Evolutionary conservation across 2,888 invertebrate genomes (phyloP).

Genomic region (Leptopterna dolabrata): DNA sequence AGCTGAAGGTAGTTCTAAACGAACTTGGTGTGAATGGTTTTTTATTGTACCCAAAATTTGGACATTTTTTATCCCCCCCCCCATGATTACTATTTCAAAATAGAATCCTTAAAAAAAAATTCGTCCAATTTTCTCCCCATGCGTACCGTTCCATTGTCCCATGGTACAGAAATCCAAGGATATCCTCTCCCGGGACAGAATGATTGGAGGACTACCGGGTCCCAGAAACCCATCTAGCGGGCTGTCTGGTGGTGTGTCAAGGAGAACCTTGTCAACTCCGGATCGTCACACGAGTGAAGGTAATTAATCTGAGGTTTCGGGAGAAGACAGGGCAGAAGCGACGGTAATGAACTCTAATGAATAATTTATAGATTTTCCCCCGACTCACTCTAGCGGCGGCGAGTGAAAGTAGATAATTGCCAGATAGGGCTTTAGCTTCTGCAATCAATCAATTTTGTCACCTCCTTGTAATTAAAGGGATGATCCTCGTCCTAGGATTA

Average conservation of each 20-base stretch:
- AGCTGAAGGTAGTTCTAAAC: no score
- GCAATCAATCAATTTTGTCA: constrained; percentile 52
- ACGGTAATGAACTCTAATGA: constrained; percentile 50
- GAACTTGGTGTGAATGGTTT: no score
- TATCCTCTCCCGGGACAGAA: no score
- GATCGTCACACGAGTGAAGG: constrained; percentile 1
- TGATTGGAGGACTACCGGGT: neutral
- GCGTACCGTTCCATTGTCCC: no score
- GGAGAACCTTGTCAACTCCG: constrained; percentile 38
- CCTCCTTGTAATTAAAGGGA: constrained; percentile 28
- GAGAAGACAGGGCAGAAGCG: constrained; percentile 5
- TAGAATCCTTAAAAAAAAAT: no score
- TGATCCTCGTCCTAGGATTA: neutral
- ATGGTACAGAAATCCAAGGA: no score
- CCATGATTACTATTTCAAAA: no score
- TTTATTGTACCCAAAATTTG: no score
- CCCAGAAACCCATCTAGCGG: constrained; percentile 4
- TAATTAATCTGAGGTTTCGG: constrained; percentile 48
- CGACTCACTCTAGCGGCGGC: neutral
- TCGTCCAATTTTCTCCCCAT: no score
- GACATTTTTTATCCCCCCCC: no score
- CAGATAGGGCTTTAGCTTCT: constrained; percentile 29
- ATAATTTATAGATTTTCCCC: constrained; percentile 45
- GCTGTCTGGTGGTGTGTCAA: neutral
- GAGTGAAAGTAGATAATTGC: constrained; percentile 45